Evolutionary conservation across 2,113 vertebrate species (phyloP).

Genomic region (Pachypanchax playfairii): DNA sequence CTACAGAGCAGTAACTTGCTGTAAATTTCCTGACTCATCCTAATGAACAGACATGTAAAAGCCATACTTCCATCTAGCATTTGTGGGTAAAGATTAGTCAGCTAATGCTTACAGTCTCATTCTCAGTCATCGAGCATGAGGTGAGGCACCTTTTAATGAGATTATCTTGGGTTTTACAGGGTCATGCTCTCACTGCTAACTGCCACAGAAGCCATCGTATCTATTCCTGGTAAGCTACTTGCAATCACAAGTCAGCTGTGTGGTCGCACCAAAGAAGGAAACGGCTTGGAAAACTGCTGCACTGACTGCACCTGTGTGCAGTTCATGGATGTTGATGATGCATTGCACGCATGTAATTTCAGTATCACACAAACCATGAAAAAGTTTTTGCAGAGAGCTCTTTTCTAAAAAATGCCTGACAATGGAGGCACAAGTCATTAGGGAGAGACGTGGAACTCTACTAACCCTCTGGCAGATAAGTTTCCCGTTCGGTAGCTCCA

Average conservation of each 20-base stretch:
- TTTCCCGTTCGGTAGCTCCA: constrained; percentile 83
- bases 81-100: constrained; percentile 45
- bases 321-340: too few species aligned
- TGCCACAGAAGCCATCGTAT: constrained; percentile 13
- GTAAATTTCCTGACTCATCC: constrained; percentile 22
- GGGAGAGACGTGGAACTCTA: constrained; percentile 7
- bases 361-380: background rate
- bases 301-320: too few species aligned
- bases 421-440: constrained; percentile 1
- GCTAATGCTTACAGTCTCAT: constrained; percentile 22
- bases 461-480: constrained; percentile 86
- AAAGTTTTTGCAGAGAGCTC: background rate
- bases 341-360: too few species aligned
- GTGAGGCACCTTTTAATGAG: constrained; percentile 56
- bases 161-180: constrained; percentile 27
- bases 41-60: constrained; percentile 13
- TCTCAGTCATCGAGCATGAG: background rate
- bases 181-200: constrained; percentile 1
- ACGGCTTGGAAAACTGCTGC: too few species aligned
- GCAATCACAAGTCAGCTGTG: background rate
- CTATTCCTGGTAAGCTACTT: constrained; percentile 54
- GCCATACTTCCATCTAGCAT: constrained; percentile 9
- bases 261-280: background rate
- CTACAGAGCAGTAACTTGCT: too few species aligned
- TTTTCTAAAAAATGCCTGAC: background rate